Evolutionary conservation across 2,113 vertebrate genomes (phyloP).

Genomic region (Passer domesticus): DNA sequence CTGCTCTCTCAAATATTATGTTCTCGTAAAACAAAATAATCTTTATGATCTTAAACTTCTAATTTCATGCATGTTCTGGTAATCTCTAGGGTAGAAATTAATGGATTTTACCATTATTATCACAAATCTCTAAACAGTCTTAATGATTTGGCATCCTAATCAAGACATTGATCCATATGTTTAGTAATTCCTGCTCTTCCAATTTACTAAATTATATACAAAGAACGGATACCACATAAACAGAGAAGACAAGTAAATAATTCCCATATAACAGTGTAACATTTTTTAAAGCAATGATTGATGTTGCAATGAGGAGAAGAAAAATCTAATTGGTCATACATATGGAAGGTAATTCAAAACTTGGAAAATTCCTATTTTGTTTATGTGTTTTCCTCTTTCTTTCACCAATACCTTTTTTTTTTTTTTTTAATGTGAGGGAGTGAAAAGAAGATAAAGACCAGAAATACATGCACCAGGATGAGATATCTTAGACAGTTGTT

Average conservation of each 20-base stretch:
- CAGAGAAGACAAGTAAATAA: neutral
- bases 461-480: neutral
- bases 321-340: neutral
- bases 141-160: neutral
- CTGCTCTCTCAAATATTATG: neutral
- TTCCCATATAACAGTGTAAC: neutral
- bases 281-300: neutral
- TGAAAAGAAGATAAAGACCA: neutral
- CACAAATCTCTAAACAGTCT: neutral
- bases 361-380: neutral
- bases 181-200: neutral
- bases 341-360: neutral
- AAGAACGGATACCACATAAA: neutral
- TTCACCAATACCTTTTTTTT: neutral
- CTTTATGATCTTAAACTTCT: neutral
- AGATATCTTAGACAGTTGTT: neutral
- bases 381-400: neutral
- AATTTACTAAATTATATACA: neutral
- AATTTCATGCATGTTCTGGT: neutral
- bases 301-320: neutral
- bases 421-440: neutral
- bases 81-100: neutral
- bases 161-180: neutral
- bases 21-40: neutral
- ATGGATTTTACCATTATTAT: neutral